These are phyloP conservation scores for Psittacula derbiana DNA, from an alignment of 2,797 vertebrate genomes.

Conservation along the genomic window DNA sequence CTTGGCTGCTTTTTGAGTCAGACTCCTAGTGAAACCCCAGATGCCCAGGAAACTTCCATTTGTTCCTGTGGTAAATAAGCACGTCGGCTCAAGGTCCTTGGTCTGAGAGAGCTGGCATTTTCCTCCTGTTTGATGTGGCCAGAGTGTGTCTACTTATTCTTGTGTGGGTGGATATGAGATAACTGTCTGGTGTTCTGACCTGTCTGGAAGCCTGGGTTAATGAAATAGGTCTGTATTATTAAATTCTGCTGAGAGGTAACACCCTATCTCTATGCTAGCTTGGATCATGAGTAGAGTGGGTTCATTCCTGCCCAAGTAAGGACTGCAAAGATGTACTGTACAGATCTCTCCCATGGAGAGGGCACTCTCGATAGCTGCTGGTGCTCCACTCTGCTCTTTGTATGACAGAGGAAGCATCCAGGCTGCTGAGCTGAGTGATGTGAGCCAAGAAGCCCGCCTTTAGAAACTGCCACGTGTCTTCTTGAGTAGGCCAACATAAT, in stretches of 20 bases:
- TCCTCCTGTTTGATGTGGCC: not conserved
- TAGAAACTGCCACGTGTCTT: not conserved
- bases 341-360: not conserved
- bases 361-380: not conserved
- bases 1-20: not conserved
- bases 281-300: not conserved
- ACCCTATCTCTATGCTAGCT: not conserved
- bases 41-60: not conserved
- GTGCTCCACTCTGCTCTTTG: not conserved
- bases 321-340: not conserved
- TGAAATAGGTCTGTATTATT: not conserved
- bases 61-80: not conserved
- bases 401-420: not conserved
- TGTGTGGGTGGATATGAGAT: not conserved
- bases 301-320: not conserved
- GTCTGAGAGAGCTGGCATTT: not conserved
- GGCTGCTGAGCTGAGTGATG: not conserved
- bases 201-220: not conserved
- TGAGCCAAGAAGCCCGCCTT: not conserved
- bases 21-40: not conserved
- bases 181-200: not conserved
- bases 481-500: not conserved
- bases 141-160: not conserved
- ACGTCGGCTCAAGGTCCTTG: not conserved
- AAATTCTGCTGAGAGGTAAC: not conserved